Conservation (phyloP, 1,140 invertebrate species). For the Apis florea region DNA sequence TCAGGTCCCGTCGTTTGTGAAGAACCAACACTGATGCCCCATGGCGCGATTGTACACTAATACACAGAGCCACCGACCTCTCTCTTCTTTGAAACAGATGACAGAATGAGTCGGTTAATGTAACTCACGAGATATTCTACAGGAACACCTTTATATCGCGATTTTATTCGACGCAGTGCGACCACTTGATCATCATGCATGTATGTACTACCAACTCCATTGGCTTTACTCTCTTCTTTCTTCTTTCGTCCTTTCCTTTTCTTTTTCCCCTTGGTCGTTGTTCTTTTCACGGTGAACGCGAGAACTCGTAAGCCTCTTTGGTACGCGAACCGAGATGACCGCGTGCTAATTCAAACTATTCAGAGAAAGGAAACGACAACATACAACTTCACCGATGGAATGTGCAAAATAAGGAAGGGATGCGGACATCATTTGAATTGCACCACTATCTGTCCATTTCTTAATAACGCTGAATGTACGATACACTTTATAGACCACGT, state of each 20-base stretch:
- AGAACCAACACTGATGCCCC: slow-evolving; percentile 67
- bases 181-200: slow-evolving; percentile 11
- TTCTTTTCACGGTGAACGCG: neutral
- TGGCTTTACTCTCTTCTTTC: slow-evolving; percentile 6
- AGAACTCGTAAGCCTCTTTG: slow-evolving; percentile 1
- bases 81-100: slow-evolving; percentile 69
- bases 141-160: slow-evolving; percentile 22
- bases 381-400: neutral
- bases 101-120: slow-evolving; percentile 59
- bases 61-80: slow-evolving; percentile 31
- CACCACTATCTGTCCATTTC: slow-evolving; percentile 4
- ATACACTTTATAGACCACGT: slow-evolving; percentile 30
- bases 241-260: neutral
- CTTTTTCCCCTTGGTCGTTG: neutral
- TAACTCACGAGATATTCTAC: slow-evolving; percentile 36
- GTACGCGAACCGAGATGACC: neutral
- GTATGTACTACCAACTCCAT: slow-evolving; percentile 5
- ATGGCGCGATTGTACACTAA: slow-evolving; percentile 53
- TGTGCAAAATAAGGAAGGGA: slow-evolving; percentile 17
- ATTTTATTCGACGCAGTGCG: slow-evolving; percentile 20
- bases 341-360: neutral
- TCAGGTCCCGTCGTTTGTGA: slow-evolving; percentile 66
- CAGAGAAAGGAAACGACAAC: slow-evolving; percentile 34
- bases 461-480: slow-evolving; percentile 17
- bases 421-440: slow-evolving; percentile 5